These are phyloP conservation scores for Chamaetylas fuelleborni DNA, from an alignment of 2,113 vertebrate species.

Conservation along the genomic window DNA sequence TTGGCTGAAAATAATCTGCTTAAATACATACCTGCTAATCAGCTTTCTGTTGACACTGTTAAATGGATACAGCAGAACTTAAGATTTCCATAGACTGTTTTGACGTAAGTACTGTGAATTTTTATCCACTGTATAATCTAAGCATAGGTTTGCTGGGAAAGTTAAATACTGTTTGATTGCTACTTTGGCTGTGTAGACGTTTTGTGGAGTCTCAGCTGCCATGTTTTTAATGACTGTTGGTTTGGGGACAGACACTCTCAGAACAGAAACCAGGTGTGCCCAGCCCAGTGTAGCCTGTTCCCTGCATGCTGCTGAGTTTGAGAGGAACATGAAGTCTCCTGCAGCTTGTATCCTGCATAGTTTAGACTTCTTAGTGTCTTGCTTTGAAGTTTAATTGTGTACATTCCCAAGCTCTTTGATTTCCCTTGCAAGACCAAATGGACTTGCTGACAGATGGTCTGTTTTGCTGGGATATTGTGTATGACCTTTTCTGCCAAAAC, in stretches of 20 bases:
- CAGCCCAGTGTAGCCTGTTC: neutral
- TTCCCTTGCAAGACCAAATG: neutral
- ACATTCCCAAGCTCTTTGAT: neutral
- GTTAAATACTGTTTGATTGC: neutral
- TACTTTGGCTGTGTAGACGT: neutral
- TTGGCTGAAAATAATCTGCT: slow-evolving; percentile 4
- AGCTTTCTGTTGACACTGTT: neutral
- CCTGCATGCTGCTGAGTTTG: neutral
- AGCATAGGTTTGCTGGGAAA: neutral
- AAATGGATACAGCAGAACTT: neutral
- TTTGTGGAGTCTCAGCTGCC: neutral
- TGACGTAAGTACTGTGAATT: neutral
- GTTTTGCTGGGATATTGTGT: neutral
- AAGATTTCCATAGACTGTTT: neutral
- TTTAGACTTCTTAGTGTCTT: neutral
- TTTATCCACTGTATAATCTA: neutral
- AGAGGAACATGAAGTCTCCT: neutral
- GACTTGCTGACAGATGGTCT: neutral
- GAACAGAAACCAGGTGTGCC: neutral
- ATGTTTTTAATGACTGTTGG: neutral
- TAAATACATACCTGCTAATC: slow-evolving; percentile 21
- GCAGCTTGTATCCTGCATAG: neutral
- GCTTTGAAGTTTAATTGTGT: neutral
- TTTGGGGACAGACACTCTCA: neutral
- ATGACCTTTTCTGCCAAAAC: neutral